A percentile compares a stretch with the other conserved stretches of the same genome.
phyloP scores from a whole-genome alignment of 2,113 vertebrate genomes.

The Gulo gulo region DNA sequence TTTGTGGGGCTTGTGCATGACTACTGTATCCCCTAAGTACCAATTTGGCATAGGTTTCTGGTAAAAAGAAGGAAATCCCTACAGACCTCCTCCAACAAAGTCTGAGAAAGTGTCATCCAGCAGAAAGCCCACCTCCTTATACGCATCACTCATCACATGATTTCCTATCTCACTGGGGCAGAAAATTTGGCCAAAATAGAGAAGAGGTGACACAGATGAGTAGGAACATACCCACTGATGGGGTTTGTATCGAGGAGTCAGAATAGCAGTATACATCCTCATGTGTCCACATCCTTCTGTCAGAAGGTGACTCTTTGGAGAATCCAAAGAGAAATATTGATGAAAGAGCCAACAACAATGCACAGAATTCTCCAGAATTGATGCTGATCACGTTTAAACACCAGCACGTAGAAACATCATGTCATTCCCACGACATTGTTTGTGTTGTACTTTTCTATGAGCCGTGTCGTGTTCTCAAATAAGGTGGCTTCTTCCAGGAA shows the following conservation, averaged over 20 bases:
- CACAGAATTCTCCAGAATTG: not conserved
- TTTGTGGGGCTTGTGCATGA: not conserved
- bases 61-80: not conserved
- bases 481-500: constrained; percentile 3
- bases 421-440: not conserved
- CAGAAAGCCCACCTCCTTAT: not conserved
- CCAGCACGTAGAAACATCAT: not conserved
- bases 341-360: not conserved
- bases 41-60: not conserved
- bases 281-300: not conserved
- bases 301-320: not conserved
- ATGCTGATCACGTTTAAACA: not conserved
- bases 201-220: not conserved
- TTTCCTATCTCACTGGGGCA: not conserved
- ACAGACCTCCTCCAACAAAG: not conserved
- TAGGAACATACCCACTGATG: not conserved
- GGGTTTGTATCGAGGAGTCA: not conserved
- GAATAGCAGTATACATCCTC: not conserved
- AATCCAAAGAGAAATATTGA: not conserved
- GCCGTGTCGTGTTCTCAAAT: constrained; percentile 17
- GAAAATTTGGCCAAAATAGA: not conserved
- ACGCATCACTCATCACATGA: not conserved
- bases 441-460: not conserved
- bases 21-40: not conserved
- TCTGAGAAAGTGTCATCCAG: not conserved